Evolutionary conservation across 2,888 invertebrate genomes (phyloP), one percentile per base, ranked within the genome.

Genomic region (Andrena chrysosceles): DNA sequence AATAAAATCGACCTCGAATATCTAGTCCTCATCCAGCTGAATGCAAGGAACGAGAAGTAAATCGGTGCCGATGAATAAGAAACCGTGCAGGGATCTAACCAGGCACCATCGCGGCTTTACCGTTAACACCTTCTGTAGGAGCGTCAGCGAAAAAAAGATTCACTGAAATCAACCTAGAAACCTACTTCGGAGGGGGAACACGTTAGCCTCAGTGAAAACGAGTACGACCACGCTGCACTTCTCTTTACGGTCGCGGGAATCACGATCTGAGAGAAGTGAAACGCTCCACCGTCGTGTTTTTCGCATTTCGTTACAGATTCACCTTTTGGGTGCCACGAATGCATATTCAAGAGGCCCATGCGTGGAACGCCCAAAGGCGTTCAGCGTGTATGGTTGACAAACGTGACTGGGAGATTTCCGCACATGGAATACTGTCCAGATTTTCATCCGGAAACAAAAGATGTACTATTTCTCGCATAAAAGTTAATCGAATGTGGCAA

Each of bases 131-230:
- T 71, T 67, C 72, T 29, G 33, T n/a, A 59, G 63, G 72, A 70
- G 49, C 33, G 54, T 31, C 56, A 71, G 64, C 23, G 42, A 59
- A 71, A 77, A 85, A 77, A 82, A 86, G 84, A 82, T 79, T 86
- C 85, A 70, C 82, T 72, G 80, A 85, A 74, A 67, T 84, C 80
- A 87, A 77, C 87, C 85, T 77, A 84, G 77, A 87, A 87, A 86
- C 85, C 83, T 79, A 87, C 82, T 84, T 88, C 70, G 33, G n/a
- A 20, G 16, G 42, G 42, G 59, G 63, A 59, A 60, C 56, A 71
- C 75, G 64, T 85, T 75, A 70, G 76, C 56, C 62, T 56, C 83
- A 76, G 84, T 83, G 84, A 84, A 84, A 84, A 84, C 81, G 81
- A 83, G 81, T 70, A 74, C 73, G 78, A 75, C 54, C 74, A 26